phyloP scores from a whole-genome alignment of 2,888 invertebrate genomes.

The Oasisia sp. region DNA sequence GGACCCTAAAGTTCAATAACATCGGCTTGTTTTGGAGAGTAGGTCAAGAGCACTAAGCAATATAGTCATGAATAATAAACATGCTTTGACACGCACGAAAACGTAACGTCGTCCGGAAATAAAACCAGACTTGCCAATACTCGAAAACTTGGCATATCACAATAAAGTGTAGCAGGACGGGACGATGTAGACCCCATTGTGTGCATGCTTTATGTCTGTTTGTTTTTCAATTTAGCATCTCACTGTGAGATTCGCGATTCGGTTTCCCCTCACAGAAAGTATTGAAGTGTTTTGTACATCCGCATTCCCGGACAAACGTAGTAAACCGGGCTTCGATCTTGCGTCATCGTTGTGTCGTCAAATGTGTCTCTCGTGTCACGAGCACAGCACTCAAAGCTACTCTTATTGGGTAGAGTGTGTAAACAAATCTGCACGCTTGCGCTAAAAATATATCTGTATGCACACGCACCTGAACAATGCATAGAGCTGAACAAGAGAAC shows the following conservation, averaged over 20 bases:
- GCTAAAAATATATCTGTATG: not conserved
- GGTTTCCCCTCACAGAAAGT: not conserved
- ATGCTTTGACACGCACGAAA: not conserved
- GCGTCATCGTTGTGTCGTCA: too few relatives aligned
- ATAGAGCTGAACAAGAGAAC: not conserved
- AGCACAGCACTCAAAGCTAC: not conserved
- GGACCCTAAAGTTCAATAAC: not conserved
- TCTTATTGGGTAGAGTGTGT: not conserved
- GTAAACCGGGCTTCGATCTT: not conserved
- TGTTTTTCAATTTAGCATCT: not conserved
- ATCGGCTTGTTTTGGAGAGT: not conserved
- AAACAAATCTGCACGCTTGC: not conserved
- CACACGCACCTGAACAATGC: not conserved
- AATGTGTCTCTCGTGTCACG: not conserved
- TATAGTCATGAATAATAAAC: slow-evolving; percentile 9
- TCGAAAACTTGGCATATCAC: not conserved
- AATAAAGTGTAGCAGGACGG: not conserved
- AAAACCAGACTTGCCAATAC: not conserved
- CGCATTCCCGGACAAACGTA: not conserved
- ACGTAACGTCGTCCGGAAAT: not conserved
- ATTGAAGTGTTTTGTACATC: not conserved
- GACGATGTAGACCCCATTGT: not conserved
- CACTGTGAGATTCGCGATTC: not conserved
- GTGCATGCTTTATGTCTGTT: not conserved
- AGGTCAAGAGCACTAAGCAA: not conserved